Percentiles rank a stretch among this genome's conserved stretches.
These are phyloP conservation scores for Erebia ligea DNA, from an alignment of 2,888 invertebrate species.

Conservation along the genomic window DNA sequence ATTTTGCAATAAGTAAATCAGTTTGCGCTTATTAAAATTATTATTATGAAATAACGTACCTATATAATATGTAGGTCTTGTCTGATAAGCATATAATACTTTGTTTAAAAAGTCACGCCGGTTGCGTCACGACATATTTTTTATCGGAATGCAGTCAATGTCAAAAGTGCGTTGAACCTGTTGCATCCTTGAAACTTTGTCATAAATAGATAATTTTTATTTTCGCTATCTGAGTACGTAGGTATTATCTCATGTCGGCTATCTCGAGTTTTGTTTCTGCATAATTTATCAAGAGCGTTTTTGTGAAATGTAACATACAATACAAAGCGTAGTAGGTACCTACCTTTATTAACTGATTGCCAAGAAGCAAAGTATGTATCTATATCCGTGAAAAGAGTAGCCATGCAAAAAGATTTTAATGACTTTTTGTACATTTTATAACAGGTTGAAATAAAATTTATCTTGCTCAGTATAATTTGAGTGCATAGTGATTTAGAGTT, in stretches of 20 bases:
- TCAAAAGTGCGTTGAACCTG: conserved; percentile 72
- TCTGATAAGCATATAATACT: conserved; percentile 29
- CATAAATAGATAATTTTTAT: conserved; percentile 61
- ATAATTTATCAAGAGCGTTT: conserved; percentile 15
- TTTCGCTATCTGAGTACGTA: conserved; percentile 42
- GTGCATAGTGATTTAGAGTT: conserved; percentile 12
- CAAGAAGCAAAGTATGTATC: not conserved
- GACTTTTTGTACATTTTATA: not conserved
- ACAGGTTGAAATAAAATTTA: not conserved
- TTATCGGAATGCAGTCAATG: conserved; percentile 63
- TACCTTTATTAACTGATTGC: not conserved
- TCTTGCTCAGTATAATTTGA: conserved; percentile 7
- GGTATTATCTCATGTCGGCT: conserved; percentile 27
- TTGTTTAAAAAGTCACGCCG: conserved; percentile 39
- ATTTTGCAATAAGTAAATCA: conserved; percentile 4
- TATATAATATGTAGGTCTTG: conserved; percentile 37
- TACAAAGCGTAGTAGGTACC: not conserved
- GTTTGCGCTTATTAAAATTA: not conserved
- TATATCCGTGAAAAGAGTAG: not conserved
- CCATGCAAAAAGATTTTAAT: conserved; percentile 2
- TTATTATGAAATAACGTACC: conserved; percentile 27
- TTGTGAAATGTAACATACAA: not conserved
- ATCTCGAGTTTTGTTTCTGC: conserved; percentile 29
- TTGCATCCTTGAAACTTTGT: conserved; percentile 73
- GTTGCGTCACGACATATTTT: conserved; percentile 48